A percentile compares a stretch with the other conserved stretches of the same genome.
phyloP scores from a whole-genome alignment of 2,888 invertebrate genomes.

The Ochlodes sylvanus region DNA sequence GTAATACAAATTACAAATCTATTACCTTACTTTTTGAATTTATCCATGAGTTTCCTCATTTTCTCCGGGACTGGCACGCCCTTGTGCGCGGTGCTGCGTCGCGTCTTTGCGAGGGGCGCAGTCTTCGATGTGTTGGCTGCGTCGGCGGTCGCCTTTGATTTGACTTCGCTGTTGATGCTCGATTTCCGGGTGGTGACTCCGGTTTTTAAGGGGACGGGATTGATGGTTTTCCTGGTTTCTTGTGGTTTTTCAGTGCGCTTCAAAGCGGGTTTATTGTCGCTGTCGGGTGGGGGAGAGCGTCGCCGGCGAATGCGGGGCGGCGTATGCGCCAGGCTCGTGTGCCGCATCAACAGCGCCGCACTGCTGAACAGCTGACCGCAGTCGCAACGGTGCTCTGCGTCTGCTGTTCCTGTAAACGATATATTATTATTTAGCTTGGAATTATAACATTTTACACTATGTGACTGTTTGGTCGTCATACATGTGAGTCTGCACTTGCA shows the following conservation, averaged over 20 bases:
- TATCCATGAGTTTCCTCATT: slow-evolving; percentile 64
- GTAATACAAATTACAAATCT: neutral
- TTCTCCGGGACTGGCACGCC: slow-evolving; percentile 75
- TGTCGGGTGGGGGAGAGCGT: slow-evolving; percentile 63
- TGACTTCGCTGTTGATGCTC: slow-evolving; percentile 38
- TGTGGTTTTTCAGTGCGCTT: slow-evolving; percentile 49
- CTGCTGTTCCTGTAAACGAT: slow-evolving; percentile 56
- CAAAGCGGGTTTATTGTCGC: slow-evolving; percentile 40
- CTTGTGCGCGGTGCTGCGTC: slow-evolving; percentile 57
- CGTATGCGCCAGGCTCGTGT: slow-evolving; percentile 78
- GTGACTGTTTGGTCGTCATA: too few species aligned
- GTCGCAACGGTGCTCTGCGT: slow-evolving; percentile 79
- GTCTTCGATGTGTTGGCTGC: slow-evolving; percentile 38
- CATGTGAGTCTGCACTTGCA: too few species aligned
- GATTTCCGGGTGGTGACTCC: slow-evolving; percentile 46
- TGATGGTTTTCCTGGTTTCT: slow-evolving; percentile 53
- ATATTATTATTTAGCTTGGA: neutral
- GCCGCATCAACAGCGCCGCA: slow-evolving; percentile 72
- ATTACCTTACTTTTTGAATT: slow-evolving; percentile 41
- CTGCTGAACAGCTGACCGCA: slow-evolving; percentile 78
- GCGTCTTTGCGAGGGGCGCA: slow-evolving; percentile 46
- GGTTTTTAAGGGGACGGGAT: slow-evolving; percentile 44
- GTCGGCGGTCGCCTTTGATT: slow-evolving; percentile 39
- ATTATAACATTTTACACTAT: too few species aligned
- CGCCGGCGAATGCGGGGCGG: slow-evolving; percentile 78